Percentiles rank a stretch among this genome's conserved stretches.
phyloP scores from a whole-genome alignment of 2,888 invertebrate genomes.

The Thymelicus acteon region DNA sequence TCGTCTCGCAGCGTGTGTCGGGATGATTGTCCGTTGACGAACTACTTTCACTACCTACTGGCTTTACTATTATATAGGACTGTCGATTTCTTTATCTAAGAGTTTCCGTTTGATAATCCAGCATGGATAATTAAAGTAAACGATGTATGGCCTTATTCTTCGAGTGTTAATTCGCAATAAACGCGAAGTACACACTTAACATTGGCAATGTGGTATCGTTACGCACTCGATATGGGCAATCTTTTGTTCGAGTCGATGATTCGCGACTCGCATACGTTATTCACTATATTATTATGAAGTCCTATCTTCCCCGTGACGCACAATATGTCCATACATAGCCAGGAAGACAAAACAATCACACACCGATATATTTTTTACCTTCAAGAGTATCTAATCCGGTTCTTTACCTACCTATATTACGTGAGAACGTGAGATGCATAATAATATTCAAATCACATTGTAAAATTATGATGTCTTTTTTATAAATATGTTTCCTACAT shows the following conservation, averaged over 20 bases:
- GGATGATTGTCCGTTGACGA: slow-evolving; percentile 31
- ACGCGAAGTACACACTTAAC: slow-evolving; percentile 38
- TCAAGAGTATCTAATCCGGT: neutral
- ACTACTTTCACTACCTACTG: slow-evolving; percentile 44
- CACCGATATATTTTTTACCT: too few species aligned
- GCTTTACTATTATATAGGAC: slow-evolving; percentile 55
- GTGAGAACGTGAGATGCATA: neutral
- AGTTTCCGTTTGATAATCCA: slow-evolving; percentile 62
- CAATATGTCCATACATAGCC: neutral
- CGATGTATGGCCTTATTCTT: slow-evolving; percentile 45
- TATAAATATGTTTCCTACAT: too few species aligned
- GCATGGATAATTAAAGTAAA: slow-evolving; percentile 51
- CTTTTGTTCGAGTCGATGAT: slow-evolving; percentile 34
- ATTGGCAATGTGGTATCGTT: slow-evolving; percentile 24
- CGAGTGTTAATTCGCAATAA: slow-evolving; percentile 45
- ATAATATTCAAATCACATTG: too few species aligned
- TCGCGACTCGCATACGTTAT: slow-evolving; percentile 24
- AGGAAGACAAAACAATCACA: too few species aligned
- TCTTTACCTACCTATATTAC: slow-evolving; percentile 2
- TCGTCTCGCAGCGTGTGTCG: slow-evolving; percentile 17
- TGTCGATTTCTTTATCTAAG: slow-evolving; percentile 44
- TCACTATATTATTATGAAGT: slow-evolving; percentile 13
- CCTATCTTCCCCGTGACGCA: slow-evolving; percentile 37
- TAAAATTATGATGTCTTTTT: too few species aligned
- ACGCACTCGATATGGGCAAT: slow-evolving; percentile 27